Percentiles rank a stretch among this genome's conserved stretches.
Conservation (phyloP, 2,797 vertebrate genomes). For the Lutjanus argentimaculatus region DNA sequence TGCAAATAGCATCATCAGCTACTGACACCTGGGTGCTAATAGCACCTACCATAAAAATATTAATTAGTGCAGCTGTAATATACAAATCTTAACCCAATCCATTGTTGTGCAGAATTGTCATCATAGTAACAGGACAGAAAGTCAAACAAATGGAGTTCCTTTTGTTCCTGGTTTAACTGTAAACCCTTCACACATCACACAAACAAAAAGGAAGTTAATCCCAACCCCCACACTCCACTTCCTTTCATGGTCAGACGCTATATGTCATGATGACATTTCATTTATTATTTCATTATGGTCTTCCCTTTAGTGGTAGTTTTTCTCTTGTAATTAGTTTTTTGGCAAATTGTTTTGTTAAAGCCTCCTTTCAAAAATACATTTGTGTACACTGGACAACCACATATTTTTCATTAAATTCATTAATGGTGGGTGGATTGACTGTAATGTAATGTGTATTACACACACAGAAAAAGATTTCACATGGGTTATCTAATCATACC, state of each 20-base stretch:
- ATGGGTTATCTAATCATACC: neutral
- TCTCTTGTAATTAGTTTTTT: neutral
- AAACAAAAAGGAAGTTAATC: neutral
- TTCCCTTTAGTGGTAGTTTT: neutral
- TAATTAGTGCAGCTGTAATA: too few species aligned
- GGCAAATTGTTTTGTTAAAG: neutral
- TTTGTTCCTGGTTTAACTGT: neutral
- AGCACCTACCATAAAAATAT: too few species aligned
- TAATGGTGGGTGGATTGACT: neutral
- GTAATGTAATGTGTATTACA: neutral
- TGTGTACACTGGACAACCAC: neutral
- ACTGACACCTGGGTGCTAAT: too few species aligned
- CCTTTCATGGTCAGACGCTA: neutral
- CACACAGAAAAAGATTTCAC: neutral
- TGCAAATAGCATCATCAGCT: too few species aligned
- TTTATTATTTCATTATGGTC: neutral
- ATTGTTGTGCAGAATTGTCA: too few species aligned
- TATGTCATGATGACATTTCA: neutral
- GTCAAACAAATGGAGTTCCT: neutral
- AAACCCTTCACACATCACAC: neutral
- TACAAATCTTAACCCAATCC: too few species aligned
- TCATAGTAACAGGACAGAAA: neutral
- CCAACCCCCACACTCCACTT: neutral
- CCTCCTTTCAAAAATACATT: neutral
- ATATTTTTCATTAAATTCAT: neutral